Conservation (phyloP, 2,113 vertebrate genomes). For the Puffinus mauretanicus region DNA sequence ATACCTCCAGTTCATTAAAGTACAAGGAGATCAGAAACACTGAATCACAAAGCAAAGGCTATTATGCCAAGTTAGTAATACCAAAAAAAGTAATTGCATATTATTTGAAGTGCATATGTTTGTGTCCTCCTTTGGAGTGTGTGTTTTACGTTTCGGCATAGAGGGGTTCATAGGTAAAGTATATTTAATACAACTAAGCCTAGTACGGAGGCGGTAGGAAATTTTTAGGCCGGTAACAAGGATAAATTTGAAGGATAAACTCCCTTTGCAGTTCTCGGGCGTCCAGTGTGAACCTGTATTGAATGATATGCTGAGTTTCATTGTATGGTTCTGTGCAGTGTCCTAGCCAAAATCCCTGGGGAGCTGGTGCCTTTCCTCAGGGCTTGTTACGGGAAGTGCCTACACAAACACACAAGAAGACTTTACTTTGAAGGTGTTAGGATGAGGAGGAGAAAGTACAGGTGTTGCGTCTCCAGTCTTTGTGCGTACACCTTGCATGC, state of each 20-base stretch:
- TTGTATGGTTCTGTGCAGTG: neutral
- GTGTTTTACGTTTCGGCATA: neutral
- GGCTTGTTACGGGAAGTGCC: conserved; percentile 38
- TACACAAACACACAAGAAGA: neutral
- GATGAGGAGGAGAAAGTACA: neutral
- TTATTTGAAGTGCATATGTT: neutral
- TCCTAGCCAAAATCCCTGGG: neutral
- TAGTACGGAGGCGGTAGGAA: neutral
- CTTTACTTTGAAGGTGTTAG: neutral
- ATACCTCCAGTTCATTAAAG: neutral
- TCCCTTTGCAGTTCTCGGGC: neutral
- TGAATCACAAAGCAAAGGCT: conserved; percentile 15
- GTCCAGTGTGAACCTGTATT: neutral
- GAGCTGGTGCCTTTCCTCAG: neutral
- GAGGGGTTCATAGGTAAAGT: neutral
- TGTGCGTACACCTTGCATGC: neutral
- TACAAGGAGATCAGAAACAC: neutral
- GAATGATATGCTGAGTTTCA: neutral
- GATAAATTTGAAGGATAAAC: neutral
- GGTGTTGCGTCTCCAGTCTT: neutral
- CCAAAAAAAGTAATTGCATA: neutral
- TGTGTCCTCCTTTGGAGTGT: neutral
- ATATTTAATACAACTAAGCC: neutral
- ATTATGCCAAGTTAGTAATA: neutral
- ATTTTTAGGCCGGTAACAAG: neutral